Evolutionary conservation across 2,888 invertebrate genomes (phyloP).

Genomic region (Hypsopygia costalis): DNA sequence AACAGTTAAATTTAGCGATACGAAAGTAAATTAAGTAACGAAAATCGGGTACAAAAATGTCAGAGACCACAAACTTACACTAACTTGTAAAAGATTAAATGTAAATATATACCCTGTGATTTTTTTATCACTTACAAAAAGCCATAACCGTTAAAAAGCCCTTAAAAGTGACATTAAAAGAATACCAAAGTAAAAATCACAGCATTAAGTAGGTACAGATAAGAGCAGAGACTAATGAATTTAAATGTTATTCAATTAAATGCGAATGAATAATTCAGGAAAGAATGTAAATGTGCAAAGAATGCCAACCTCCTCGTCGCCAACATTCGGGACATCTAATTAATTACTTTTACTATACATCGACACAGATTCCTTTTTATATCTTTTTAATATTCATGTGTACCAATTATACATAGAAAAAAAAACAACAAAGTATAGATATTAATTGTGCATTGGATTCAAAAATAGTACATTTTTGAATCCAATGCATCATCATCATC

Average conservation of each 20-base stretch:
- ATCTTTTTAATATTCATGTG: not conserved
- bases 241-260: constrained; percentile 74
- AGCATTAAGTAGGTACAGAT: constrained; percentile 16
- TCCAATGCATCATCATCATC: no score
- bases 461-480: no score
- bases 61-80: no score
- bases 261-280: constrained; percentile 73
- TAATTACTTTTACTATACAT: constrained; percentile 50
- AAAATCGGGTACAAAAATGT: no score
- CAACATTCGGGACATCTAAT: constrained; percentile 53
- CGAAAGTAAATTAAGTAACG: no score
- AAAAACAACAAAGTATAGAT: no score
- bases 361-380: not conserved
- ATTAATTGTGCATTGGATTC: no score
- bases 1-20: no score
- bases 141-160: not conserved
- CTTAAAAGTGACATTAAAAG: constrained; percentile 8
- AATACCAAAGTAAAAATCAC: constrained; percentile 21
- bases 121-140: not conserved
- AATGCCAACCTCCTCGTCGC: constrained; percentile 51
- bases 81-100: no score
- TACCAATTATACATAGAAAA: not conserved
- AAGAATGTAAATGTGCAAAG: constrained; percentile 65
- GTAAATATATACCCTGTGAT: no score
- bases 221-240: constrained; percentile 54